Conservation (phyloP, 2,797 vertebrate genomes). For the Sebastes steindachneri region DNA sequence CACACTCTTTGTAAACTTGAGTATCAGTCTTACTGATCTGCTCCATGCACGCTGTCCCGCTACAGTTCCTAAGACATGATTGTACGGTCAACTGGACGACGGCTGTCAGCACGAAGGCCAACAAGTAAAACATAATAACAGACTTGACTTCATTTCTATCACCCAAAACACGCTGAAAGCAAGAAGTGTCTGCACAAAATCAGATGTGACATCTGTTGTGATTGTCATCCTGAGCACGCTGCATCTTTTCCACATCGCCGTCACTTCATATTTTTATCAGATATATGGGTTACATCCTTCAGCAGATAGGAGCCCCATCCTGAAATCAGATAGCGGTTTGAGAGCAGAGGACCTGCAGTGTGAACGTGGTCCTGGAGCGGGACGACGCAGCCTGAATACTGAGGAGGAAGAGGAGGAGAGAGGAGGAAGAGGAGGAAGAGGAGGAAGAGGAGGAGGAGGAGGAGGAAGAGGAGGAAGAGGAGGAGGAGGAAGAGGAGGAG, state of each 20-base stretch:
- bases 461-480: too few species aligned
- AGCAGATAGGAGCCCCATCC: constrained; percentile 7
- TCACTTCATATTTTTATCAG: constrained; percentile 19
- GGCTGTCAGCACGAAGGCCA: background rate
- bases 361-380: constrained; percentile 20
- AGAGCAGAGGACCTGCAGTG: constrained; percentile 32
- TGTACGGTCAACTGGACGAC: background rate
- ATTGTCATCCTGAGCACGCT: constrained; percentile 8
- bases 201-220: constrained; percentile 2
- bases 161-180: background rate
- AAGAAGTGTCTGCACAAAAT: background rate
- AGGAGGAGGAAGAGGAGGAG: background rate
- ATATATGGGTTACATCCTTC: constrained; percentile 1
- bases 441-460: too few species aligned
- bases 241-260: constrained; percentile 2
- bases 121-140: background rate
- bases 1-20: background rate
- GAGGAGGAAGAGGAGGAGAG: constrained; percentile 14
- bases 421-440: too few species aligned
- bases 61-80: background rate
- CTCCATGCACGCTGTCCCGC: background rate
- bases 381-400: constrained; percentile 31
- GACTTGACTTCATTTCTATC: constrained; percentile 4
- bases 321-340: constrained; percentile 22
- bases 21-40: background rate